phyloP scores from a whole-genome alignment of 1,140 invertebrate genomes.

The Trachymyrmex cornetzi region DNA sequence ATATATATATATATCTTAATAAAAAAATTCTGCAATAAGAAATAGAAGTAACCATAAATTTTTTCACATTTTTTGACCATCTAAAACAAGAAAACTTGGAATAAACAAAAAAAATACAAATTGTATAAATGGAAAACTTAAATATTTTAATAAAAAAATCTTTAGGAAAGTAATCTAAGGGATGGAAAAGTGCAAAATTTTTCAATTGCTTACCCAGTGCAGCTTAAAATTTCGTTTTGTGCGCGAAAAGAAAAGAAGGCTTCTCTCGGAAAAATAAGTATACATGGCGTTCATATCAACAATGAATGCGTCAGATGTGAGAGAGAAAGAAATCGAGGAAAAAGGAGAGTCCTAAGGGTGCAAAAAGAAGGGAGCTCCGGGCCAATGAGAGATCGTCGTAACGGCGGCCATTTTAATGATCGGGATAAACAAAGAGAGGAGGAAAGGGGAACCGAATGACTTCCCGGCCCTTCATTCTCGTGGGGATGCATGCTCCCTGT shows the following conservation, averaged over 20 bases:
- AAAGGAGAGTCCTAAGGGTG: conserved; percentile 49
- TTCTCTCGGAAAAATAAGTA: conserved; percentile 55
- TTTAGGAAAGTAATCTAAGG: neutral
- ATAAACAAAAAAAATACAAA: too few species aligned
- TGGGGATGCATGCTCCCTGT: conserved; percentile 62
- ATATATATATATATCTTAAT: neutral
- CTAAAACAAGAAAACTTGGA: too few species aligned
- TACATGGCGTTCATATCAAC: conserved; percentile 68
- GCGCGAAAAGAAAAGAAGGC: neutral
- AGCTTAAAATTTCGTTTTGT: conserved; percentile 1
- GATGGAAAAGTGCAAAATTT: neutral
- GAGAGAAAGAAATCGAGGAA: conserved; percentile 71
- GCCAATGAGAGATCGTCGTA: conserved; percentile 84
- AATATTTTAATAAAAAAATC: neutral
- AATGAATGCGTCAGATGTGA: conserved; percentile 78
- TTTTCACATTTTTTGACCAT: too few species aligned
- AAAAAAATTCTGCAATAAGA: too few species aligned
- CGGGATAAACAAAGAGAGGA: conserved; percentile 86
- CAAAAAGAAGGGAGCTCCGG: conserved; percentile 76
- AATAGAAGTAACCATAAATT: too few species aligned
- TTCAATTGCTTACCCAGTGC: neutral
- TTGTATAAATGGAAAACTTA: too few species aligned
- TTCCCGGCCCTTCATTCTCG: conserved; percentile 82
- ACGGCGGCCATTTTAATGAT: conserved; percentile 87
- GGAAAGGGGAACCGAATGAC: conserved; percentile 83